phyloP scores from a whole-genome alignment of 2,797 vertebrate species.

The Nasua narica region DNA sequence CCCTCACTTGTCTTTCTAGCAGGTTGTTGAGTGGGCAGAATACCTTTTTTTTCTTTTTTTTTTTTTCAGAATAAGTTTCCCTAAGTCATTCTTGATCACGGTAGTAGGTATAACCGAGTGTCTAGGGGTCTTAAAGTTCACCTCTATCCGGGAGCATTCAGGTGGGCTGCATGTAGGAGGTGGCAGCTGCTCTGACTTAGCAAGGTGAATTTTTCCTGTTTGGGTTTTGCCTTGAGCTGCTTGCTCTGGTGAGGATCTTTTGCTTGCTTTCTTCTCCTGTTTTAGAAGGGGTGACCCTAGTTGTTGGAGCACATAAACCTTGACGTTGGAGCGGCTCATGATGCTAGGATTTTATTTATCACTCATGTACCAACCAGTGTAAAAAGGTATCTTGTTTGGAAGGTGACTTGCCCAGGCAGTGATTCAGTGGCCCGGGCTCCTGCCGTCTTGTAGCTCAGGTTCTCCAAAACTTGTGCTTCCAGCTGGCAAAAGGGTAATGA shows the following conservation, averaged over 20 bases:
- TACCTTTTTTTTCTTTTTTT: not conserved
- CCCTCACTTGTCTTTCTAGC: not conserved
- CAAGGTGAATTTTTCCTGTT: not conserved
- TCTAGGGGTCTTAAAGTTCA: not conserved
- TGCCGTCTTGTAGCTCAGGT: not conserved
- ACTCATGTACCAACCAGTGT: not conserved
- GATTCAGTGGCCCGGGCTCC: not conserved
- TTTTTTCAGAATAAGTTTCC: not conserved
- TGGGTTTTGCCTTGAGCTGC: not conserved
- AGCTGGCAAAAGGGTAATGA: not conserved
- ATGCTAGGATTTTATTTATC: not conserved
- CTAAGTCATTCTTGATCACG: not conserved
- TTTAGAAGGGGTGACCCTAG: not conserved
- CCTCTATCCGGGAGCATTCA: not conserved
- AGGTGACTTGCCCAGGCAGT: not conserved
- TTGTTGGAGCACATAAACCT: not conserved
- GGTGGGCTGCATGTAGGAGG: not conserved
- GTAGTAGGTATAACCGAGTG: not conserved
- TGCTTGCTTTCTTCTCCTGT: not conserved
- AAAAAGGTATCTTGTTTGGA: not conserved
- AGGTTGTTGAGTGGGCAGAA: not conserved
- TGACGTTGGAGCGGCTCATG: not conserved
- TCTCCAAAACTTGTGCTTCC: not conserved
- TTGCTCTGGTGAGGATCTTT: not conserved
- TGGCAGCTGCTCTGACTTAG: not conserved